Base-by-base conservation (phyloP, 1,140 invertebrate genomes). In the Neomicropteryx cornuta region DNA sequence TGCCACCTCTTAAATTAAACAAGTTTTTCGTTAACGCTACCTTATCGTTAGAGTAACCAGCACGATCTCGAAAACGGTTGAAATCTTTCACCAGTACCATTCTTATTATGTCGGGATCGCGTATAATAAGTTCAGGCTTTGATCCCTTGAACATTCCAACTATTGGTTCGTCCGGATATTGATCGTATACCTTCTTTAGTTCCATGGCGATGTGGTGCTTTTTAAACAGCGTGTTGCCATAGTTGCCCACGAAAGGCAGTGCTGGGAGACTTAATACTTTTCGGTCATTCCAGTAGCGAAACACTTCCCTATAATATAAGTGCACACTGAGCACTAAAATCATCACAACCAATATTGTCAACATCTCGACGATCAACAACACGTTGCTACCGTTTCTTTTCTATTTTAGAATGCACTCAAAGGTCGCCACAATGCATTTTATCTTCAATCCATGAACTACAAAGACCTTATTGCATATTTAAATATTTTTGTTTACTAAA, bases 81-180 rank as follows among this genome's bases (percentile, higher is more conserved):
- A 71, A 72, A 43, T 72, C 68, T 39, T 62, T 63, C 10, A 70
- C 52, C 4, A 62, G 43, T 4, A 73, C 52, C 3, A 53, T 41
- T 44, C 68, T 70, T 13, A 72, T 61, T 1, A 72, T 38, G 29
- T 70, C 59, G 1, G 58, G 62, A 44, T 64, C 62, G 34, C 59
- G 49, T 0, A 71, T 34, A 1, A 72, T 51, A 3, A 71, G 45
- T 24, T 52, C 50, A 0, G 65, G 63, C 34, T 58, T 54, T 0
- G 55, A 52, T 0, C 60, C 58, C n/a, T 55, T 52, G 34, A 52
- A 67, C 1, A 57, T 53, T 13, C 63, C 66, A 21, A 67, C 48
- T 36, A 58, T 62, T 0, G 58, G 55, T 21, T 46, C 49, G 8
- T 55, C 46, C 3, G 53, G 43, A 34, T 55, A 62, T 36, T 52